These are phyloP conservation scores for Orcinus orca DNA, from an alignment of 2,113 vertebrate genomes.

Conservation along the genomic window DNA sequence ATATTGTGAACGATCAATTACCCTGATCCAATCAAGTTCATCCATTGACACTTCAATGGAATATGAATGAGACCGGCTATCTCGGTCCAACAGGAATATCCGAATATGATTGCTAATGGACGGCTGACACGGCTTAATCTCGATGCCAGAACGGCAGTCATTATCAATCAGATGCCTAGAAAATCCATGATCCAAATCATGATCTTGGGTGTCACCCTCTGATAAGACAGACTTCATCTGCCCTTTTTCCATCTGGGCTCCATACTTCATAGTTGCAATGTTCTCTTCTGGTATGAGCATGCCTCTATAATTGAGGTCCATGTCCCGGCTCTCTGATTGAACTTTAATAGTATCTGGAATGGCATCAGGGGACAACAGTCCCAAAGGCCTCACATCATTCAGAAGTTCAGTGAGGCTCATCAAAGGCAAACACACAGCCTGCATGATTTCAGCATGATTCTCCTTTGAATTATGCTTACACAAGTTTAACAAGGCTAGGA, in stretches of 20 bases:
- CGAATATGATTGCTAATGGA: conserved; percentile 96
- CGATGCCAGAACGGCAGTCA: conserved; percentile 93
- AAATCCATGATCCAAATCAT: conserved; percentile 98
- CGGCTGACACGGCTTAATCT: conserved; percentile 94
- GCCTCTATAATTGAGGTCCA: conserved; percentile 98
- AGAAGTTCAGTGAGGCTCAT: conserved; percentile 97
- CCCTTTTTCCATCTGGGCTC: conserved; percentile 96
- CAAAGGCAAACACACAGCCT: conserved; percentile 93
- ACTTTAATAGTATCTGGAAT: conserved; percentile 98
- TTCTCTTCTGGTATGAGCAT: conserved; percentile 98
- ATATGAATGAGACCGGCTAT: conserved; percentile 98
- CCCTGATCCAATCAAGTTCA: conserved; percentile 97
- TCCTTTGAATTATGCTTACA: conserved; percentile 93
- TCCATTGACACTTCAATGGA: conserved; percentile 99
- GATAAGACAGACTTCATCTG: conserved; percentile 97
- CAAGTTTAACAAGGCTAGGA: conserved; percentile 95
- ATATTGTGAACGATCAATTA: conserved; percentile 94
- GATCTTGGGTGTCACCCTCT: conserved; percentile 98
- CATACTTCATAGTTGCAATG: conserved; percentile 98
- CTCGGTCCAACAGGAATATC: conserved; percentile 96
- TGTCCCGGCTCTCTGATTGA: conserved; percentile 96
- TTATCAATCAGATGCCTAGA: conserved; percentile 96
- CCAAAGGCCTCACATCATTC: conserved; percentile 94
- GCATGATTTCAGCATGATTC: conserved; percentile 90
- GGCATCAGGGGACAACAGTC: conserved; percentile 93